Conservation (phyloP, 1,140 invertebrate species). For the Pseudoatta argentina region DNA sequence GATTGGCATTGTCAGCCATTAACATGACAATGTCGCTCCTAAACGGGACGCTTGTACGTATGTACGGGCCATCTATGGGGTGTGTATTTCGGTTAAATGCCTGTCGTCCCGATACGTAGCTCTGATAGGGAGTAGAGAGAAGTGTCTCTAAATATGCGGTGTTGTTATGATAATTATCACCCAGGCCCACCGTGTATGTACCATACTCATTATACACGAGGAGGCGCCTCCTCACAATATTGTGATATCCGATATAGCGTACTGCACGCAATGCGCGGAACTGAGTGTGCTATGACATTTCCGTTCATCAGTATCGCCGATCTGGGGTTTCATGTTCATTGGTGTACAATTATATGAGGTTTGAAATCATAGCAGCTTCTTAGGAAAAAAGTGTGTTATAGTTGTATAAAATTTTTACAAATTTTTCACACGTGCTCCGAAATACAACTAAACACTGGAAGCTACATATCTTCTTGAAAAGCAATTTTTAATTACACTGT, state of each 20-base stretch:
- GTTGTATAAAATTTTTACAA: not conserved
- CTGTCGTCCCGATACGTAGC: conserved; percentile 76
- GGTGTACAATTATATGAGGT: not conserved
- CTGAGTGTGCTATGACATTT: conserved; percentile 38
- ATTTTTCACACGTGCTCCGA: not conserved
- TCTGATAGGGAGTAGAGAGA: conserved; percentile 71
- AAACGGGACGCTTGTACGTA: conserved; percentile 79
- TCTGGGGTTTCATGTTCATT: conserved; percentile 11
- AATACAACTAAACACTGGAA: not conserved
- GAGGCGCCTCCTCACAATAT: conserved; percentile 82
- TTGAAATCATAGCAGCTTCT: not conserved
- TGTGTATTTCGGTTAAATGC: conserved; percentile 73
- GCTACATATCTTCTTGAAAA: not conserved
- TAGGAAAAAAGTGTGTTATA: not conserved
- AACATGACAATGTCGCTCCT: conserved; percentile 82
- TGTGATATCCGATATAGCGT: conserved; percentile 80
- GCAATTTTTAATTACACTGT: too few relatives aligned
- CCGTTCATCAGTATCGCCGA: conserved; percentile 36
- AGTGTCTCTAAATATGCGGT: conserved; percentile 78
- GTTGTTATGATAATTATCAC: conserved; percentile 84
- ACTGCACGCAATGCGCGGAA: conserved; percentile 24
- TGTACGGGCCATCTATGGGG: conserved; percentile 50
- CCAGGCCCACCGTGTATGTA: conserved; percentile 36
- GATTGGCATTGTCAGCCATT: conserved; percentile 81
- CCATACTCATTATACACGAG: conserved; percentile 71